Conservation (phyloP, 1,140 invertebrate species). For the Rhyacophila brunnea region DNA sequence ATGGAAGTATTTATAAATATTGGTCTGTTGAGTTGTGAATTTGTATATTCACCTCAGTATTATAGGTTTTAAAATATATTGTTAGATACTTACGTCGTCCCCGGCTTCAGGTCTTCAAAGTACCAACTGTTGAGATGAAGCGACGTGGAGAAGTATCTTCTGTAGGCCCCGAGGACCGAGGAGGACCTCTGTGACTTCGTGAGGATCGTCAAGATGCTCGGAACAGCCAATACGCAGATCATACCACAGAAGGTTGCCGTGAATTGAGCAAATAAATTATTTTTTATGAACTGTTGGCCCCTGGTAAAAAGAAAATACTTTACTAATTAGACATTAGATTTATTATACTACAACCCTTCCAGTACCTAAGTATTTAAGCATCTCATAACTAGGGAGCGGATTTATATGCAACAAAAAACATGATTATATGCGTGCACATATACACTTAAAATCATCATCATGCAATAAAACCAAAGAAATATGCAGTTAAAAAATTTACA, state of each 20-base stretch:
- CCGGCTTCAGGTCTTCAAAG: conserved; percentile 57
- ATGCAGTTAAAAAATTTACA: no score
- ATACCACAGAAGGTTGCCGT: conserved; percentile 63
- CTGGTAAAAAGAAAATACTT: no score
- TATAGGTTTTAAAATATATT: neutral
- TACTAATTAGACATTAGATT: no score
- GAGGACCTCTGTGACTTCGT: conserved; percentile 65
- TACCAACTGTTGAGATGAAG: conserved; percentile 76
- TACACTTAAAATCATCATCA: no score
- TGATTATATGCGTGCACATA: no score
- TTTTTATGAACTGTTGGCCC: conserved; percentile 63
- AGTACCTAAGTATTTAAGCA: no score
- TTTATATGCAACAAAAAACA: no score
- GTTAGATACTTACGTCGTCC: conserved; percentile 52
- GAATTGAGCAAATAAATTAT: conserved; percentile 60
- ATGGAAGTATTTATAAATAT: no score
- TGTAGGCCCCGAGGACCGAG: conserved; percentile 64
- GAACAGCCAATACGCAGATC: conserved; percentile 60
- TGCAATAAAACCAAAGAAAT: no score
- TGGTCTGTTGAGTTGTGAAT: no score
- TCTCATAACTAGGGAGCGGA: no score
- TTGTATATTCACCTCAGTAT: neutral
- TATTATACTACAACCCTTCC: no score
- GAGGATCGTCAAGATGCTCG: conserved; percentile 63
- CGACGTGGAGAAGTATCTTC: conserved; percentile 72